A percentile compares a stretch with the other conserved stretches of the same genome.
phyloP scores from a whole-genome alignment of 1,140 invertebrate genomes.

The Phymastichus coffea region DNA sequence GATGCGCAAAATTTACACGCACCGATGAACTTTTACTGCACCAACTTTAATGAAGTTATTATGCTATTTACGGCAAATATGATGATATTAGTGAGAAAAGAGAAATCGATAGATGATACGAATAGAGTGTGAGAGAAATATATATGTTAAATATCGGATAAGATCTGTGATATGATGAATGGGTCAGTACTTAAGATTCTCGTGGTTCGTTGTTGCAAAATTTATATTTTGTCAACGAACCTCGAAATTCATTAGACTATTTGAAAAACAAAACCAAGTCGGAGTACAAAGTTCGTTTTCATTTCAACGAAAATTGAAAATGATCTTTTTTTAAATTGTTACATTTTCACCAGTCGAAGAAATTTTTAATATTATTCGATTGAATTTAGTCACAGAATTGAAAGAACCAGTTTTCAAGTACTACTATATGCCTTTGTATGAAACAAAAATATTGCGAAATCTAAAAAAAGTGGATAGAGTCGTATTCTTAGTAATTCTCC shows the following conservation, averaged over 20 bases:
- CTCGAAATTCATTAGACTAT: conserved; percentile 17
- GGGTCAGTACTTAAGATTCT: too few relatives aligned
- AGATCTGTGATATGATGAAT: conserved; percentile 32
- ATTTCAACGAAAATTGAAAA: conserved; percentile 9
- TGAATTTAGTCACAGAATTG: not conserved
- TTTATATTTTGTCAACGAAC: not conserved
- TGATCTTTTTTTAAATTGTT: conserved; percentile 13
- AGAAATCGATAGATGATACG: conserved; percentile 13
- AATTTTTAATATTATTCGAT: conserved; percentile 13
- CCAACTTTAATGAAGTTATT: conserved; percentile 24
- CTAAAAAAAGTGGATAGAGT: conserved; percentile 8
- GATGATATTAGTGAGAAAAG: conserved; percentile 4
- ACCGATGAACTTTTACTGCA: conserved; percentile 26
- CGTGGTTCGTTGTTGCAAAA: too few relatives aligned
- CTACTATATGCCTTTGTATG: conserved; percentile 19
- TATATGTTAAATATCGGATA: conserved; percentile 28
- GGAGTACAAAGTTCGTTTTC: conserved; percentile 22
- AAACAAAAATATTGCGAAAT: conserved; percentile 15
- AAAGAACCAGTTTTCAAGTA: conserved; percentile 12
- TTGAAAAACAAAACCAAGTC: conserved; percentile 9
- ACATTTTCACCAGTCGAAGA: conserved; percentile 10
- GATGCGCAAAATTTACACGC: conserved; percentile 27
- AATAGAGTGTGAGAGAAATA: conserved; percentile 6
- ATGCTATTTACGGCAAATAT: too few relatives aligned
- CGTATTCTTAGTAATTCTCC: conserved; percentile 3